phyloP scores from a whole-genome alignment of 2,113 vertebrate genomes.

The Eclectus roratus region DNA sequence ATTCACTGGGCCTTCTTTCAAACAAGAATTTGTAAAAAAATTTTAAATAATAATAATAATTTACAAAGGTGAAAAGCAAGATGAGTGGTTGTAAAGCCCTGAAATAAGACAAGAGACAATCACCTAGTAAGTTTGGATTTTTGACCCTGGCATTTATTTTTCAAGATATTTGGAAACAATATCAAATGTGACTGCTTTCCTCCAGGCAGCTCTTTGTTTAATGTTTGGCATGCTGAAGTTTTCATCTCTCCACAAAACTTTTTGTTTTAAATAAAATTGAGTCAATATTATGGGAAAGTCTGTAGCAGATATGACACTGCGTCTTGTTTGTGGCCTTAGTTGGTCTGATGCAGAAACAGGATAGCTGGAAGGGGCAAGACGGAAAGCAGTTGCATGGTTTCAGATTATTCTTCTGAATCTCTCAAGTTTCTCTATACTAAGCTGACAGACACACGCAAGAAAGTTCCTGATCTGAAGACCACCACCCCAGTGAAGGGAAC shows the following conservation, averaged over 20 bases:
- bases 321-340: background rate
- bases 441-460: background rate
- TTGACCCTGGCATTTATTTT: background rate
- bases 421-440: background rate
- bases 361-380: background rate
- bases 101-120: slow-evolving; percentile 6
- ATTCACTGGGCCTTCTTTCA: background rate
- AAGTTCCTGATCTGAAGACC: background rate
- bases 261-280: background rate
- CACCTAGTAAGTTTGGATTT: background rate
- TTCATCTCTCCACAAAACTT: background rate
- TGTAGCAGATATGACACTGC: background rate
- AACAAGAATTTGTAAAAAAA: background rate
- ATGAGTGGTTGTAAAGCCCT: background rate
- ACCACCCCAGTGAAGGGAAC: background rate
- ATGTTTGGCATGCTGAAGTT: background rate
- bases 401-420: background rate
- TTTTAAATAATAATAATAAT: background rate
- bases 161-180: background rate
- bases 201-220: background rate
- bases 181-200: background rate
- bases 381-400: background rate
- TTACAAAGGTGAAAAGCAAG: background rate
- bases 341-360: background rate
- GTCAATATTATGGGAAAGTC: background rate